Percentiles rank a stretch among this genome's conserved stretches.
Evolutionary conservation across 2,888 invertebrate species (phyloP).

Genomic region (Polydrusus tereticollis): DNA sequence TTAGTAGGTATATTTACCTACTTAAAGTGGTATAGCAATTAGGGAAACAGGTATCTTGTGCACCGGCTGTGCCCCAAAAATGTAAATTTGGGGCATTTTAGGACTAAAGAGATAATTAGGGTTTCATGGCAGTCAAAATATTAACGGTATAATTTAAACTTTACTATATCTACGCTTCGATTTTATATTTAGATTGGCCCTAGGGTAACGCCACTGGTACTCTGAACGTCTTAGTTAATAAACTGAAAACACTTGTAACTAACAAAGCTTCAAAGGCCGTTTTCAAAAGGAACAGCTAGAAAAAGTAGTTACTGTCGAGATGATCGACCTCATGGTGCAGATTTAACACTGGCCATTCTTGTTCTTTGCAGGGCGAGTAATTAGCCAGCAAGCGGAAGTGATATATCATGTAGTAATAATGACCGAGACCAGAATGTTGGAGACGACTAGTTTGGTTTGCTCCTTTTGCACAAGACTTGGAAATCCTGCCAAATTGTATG

Average conservation of each 20-base stretch:
- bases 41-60: no score
- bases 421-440: constrained; percentile 60
- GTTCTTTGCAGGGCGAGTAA: constrained; percentile 62
- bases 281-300: constrained; percentile 24
- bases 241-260: constrained; percentile 23
- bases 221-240: constrained; percentile 13
- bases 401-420: constrained; percentile 67
- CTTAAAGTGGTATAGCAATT: no score
- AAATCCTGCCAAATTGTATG: constrained; percentile 48
- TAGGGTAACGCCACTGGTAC: constrained; percentile 1
- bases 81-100: no score
- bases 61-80: no score
- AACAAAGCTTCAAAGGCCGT: constrained; percentile 38
- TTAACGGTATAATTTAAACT: no score
- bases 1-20: no score
- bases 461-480: constrained; percentile 40
- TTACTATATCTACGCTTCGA: no score
- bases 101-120: no score
- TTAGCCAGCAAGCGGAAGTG: constrained; percentile 66
- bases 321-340: constrained; percentile 47
- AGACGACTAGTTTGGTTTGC: constrained; percentile 37
- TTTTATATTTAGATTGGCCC: no score
- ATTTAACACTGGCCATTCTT: constrained; percentile 57
- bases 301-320: constrained; percentile 42
- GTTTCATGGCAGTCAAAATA: no score